These are phyloP conservation scores for Aratinga solstitialis DNA, from an alignment of 2,797 vertebrate species.

Conservation along the genomic window DNA sequence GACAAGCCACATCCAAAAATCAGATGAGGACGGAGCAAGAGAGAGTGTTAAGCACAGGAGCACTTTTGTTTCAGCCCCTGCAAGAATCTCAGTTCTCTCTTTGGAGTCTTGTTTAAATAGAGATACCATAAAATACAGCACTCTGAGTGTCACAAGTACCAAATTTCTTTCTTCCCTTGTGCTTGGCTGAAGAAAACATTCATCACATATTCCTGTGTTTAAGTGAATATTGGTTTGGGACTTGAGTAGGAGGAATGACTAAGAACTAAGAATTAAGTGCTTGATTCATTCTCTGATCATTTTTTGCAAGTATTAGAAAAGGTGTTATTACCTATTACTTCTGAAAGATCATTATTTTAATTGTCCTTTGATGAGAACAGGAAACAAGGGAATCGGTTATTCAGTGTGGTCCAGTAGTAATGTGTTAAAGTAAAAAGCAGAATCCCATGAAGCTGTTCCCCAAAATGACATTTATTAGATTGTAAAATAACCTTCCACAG, in stretches of 20 bases:
- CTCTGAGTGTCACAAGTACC: not conserved
- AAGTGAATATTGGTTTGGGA: not conserved
- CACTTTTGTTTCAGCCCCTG: not conserved
- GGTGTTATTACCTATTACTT: slow-evolving; percentile 5
- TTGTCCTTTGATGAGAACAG: not conserved
- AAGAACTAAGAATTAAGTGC: not conserved
- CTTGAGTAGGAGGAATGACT: slow-evolving; percentile 11
- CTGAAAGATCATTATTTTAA: slow-evolving; percentile 24
- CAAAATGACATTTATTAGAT: slow-evolving; percentile 3
- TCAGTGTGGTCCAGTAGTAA: not conserved
- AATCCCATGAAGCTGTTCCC: not conserved
- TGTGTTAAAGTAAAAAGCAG: not conserved
- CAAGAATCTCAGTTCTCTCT: not conserved
- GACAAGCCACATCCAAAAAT: not conserved
- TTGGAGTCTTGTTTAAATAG: not conserved
- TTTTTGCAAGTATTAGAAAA: not conserved
- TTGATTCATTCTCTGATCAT: slow-evolving; percentile 19
- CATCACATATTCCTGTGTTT: not conserved
- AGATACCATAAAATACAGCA: not conserved
- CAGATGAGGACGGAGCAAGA: not conserved
- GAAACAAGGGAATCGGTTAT: not conserved
- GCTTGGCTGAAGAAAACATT: not conserved
- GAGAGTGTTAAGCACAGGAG: not conserved
- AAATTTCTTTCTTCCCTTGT: not conserved
- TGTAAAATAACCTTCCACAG: slow-evolving; percentile 20